Evolutionary conservation across 2,888 invertebrate species (phyloP).

Genomic region (Drosophila rellima): DNA sequence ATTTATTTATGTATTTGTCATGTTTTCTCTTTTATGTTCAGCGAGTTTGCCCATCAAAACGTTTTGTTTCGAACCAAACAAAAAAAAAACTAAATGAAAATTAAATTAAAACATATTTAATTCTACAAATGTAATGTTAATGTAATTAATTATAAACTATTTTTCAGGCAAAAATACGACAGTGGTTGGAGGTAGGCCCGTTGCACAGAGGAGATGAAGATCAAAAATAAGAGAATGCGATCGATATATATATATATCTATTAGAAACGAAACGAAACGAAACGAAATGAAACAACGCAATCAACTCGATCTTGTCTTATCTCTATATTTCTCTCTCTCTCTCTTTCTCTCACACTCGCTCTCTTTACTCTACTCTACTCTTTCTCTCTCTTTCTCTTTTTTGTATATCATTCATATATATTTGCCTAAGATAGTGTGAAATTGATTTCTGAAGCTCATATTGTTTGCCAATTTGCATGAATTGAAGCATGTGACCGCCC

Average conservation of each 20-base stretch:
- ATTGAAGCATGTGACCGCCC: constrained; percentile 36
- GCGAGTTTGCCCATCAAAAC: not conserved
- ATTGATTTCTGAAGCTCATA: constrained; percentile 46
- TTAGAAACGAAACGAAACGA: not conserved
- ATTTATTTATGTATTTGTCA: not conserved
- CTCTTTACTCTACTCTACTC: constrained; percentile 5
- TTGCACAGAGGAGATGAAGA: constrained; percentile 32
- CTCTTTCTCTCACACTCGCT: constrained; percentile 11
- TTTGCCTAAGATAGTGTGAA: constrained; percentile 37
- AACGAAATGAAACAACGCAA: constrained; percentile 5
- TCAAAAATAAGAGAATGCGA: constrained; percentile 19
- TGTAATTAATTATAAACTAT: constrained; percentile 49
- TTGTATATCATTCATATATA: constrained; percentile 21
- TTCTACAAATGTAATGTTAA: constrained; percentile 23
- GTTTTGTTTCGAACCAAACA: constrained; percentile 19
- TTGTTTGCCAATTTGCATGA: constrained; percentile 52
- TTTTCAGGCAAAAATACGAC: constrained; percentile 91
- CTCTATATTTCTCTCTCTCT: constrained; percentile 26
- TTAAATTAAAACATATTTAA: not conserved
- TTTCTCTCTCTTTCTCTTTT: constrained; percentile 17
- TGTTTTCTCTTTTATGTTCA: constrained; percentile 8
- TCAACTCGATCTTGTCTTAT: constrained; percentile 39
- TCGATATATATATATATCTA: constrained; percentile 4
- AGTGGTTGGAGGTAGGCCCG: constrained; percentile 90
- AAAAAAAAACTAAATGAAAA: constrained; percentile 1